A percentile compares a stretch with the other conserved stretches of the same genome.
phyloP scores from a whole-genome alignment of 2,888 invertebrate species.

The Periphyllus acericola region DNA sequence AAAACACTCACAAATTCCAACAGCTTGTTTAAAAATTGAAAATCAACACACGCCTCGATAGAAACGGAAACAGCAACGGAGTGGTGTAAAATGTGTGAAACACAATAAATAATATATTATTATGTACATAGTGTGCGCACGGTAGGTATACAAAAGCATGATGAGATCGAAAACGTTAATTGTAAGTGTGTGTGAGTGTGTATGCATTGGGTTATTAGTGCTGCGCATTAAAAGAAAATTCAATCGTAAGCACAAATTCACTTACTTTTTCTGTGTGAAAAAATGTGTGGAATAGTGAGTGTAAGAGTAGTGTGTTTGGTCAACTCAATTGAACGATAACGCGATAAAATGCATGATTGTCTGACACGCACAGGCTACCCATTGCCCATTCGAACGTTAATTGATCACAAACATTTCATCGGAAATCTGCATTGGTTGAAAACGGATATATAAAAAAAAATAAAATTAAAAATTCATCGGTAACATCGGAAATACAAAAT shows the following conservation, averaged over 20 bases:
- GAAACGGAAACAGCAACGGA: background rate
- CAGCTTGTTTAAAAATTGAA: no score
- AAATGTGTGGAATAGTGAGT: background rate
- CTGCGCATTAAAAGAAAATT: background rate
- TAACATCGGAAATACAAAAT: background rate
- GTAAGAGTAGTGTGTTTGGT: background rate
- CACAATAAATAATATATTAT: background rate
- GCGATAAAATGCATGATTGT: background rate
- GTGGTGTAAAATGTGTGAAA: background rate
- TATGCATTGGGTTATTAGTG: background rate
- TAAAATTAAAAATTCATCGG: slow-evolving; percentile 1
- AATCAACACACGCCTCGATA: no score
- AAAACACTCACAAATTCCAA: no score
- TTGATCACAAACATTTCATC: background rate
- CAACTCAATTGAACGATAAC: slow-evolving; percentile 17
- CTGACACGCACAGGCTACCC: background rate
- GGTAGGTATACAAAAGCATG: background rate
- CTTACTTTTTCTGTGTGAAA: slow-evolving; percentile 36
- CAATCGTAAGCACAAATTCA: background rate
- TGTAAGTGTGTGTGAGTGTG: no score
- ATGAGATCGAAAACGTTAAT: background rate
- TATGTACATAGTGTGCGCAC: background rate
- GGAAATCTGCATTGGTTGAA: background rate
- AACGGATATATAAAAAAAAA: background rate
- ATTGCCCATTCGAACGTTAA: background rate